Evolutionary conservation across 2,797 vertebrate genomes (phyloP), one percentile per base, ranked within the genome.

Genomic region (Aplochiton taeniatus): DNA sequence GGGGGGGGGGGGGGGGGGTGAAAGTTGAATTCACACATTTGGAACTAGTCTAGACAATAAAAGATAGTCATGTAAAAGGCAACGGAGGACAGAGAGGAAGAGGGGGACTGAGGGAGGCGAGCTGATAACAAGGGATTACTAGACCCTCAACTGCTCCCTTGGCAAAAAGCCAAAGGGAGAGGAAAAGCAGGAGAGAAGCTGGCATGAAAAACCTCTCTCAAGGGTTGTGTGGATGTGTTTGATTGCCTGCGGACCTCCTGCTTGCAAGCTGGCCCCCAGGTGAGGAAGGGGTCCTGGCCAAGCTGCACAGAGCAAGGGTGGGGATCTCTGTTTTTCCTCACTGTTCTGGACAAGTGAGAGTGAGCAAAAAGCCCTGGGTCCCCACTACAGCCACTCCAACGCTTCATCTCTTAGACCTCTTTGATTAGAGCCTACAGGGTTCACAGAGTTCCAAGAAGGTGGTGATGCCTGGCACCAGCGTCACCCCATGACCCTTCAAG

Each of bases 261-360:
- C 10, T 19, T 17, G 19, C 20, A 19, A 19, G 20, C 20, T 19
- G 20, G 18, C 43, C 61, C 19, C 4, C 51, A n/a, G 1, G 11
- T 17, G 11, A 52, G 49, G n/a, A 59, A 31, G 42, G 59, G 47
- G 17, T 9, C 63, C 41, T 10, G 17, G 14, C 46, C 45, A 17
- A 48, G 42, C 19, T 11, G 17, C 57, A 18, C 4, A 11, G 51
- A 63, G 52, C 44, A 20, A 44, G 45, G 58, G 70, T 19, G 47
- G 63, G 59, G 60, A 46, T 70, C 41, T 47, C 14, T 54, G 54
- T 42, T 50, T 55, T 56, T 17, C 20, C 10, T 11, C 17, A 20
- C 17, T 14, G 31, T 31, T n/a, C n/a, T n/a, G n/a, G n/a, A n/a
- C n/a, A n/a, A n/a, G n/a, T n/a, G n/a, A n/a, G n/a, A n/a, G n/a